Conservation (phyloP, 30 jellyfish, hydroid and myxozoan genomes). For the Cassiopea xamachana region DNA sequence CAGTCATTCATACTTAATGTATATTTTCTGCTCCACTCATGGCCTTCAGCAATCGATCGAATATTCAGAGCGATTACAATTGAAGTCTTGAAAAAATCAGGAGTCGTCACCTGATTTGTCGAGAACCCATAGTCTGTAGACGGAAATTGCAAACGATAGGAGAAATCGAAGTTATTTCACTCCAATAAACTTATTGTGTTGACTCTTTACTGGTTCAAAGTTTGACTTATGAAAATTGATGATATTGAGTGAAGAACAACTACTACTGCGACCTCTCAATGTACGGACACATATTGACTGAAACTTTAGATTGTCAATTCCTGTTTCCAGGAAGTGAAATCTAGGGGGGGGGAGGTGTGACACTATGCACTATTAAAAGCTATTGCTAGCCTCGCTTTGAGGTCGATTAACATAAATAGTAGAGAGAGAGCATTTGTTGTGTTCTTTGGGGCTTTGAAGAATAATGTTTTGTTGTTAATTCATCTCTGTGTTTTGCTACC, state of each 20-base stretch:
- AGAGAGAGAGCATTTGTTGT: background rate
- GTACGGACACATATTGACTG: background rate
- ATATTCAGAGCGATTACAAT: conserved; percentile 7
- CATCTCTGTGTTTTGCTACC: background rate
- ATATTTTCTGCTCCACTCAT: background rate
- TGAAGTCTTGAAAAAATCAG: conserved; percentile 6
- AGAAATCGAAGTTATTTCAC: background rate
- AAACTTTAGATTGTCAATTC: conserved; percentile 8
- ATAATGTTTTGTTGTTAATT: background rate
- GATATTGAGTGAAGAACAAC: background rate
- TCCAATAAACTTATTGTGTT: background rate
- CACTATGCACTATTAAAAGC: background rate
- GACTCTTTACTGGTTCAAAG: conserved; percentile 23
- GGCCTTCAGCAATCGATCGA: background rate
- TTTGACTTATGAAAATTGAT: background rate
- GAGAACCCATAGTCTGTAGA: background rate
- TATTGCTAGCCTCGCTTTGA: background rate
- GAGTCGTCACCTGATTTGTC: conserved; percentile 2
- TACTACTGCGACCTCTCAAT: background rate
- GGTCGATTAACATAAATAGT: background rate
- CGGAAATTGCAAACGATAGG: background rate
- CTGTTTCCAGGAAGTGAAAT: conserved; percentile 5
- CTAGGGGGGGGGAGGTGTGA: conserved; percentile 33
- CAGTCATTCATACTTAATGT: background rate
- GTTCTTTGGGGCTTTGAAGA: background rate